Conservation (phyloP, 2,888 invertebrate species). For the Stratiomys singularior region DNA sequence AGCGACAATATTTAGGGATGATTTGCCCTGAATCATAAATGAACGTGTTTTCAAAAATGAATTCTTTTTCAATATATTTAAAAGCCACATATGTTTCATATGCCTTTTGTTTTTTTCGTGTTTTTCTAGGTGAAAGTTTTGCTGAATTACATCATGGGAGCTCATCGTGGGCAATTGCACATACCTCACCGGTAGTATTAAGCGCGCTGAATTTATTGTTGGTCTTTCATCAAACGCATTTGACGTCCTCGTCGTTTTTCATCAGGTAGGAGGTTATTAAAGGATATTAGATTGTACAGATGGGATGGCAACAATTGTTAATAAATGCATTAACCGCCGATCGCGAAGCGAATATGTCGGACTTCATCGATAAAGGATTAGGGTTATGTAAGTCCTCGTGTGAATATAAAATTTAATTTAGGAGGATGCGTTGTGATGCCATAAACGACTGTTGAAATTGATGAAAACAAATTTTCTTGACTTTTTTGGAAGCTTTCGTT, state of each 20-base stretch:
- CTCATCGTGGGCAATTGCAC: constrained; percentile 51
- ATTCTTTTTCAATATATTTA: too few species aligned
- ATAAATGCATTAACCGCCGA: not conserved
- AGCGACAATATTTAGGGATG: too few species aligned
- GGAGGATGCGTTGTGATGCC: not conserved
- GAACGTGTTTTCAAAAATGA: too few species aligned
- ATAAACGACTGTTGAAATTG: not conserved
- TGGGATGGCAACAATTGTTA: not conserved
- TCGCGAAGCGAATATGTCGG: not conserved
- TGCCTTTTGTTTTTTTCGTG: constrained; percentile 25
- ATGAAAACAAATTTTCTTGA: not conserved
- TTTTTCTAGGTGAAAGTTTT: constrained; percentile 71
- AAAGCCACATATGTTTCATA: too few species aligned
- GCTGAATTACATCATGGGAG: constrained; percentile 70
- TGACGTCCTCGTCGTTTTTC: not conserved
- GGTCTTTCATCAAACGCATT: constrained; percentile 24
- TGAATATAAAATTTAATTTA: not conserved
- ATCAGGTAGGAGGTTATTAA: constrained; percentile 36
- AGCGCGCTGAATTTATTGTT: constrained; percentile 10
- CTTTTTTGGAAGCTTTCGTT: too few species aligned
- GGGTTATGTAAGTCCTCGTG: not conserved
- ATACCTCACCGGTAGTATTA: constrained; percentile 33
- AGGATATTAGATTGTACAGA: constrained; percentile 20
- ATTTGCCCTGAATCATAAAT: too few species aligned
- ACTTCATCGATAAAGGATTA: not conserved